phyloP scores from a whole-genome alignment of 2,113 vertebrate genomes.

The Hippocampus guttulatus region DNA sequence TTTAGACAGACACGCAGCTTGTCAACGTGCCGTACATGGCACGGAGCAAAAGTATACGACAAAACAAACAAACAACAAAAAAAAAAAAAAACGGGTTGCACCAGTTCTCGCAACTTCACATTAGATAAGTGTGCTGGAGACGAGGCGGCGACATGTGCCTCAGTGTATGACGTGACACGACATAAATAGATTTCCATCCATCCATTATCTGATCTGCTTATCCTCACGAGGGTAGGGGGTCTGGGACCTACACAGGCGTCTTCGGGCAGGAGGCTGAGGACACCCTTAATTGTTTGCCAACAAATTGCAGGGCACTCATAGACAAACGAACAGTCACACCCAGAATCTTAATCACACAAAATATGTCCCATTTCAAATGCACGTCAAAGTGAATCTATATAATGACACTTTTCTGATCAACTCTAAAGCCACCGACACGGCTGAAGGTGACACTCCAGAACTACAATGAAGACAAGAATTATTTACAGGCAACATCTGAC shows the following conservation, averaged over 20 bases:
- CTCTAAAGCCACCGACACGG: neutral
- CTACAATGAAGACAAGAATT: conserved; percentile 1
- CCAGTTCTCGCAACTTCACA: conserved; percentile 29
- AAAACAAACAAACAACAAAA: conserved; percentile 6
- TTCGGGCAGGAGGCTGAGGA: too few species aligned
- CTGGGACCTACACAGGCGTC: too few species aligned
- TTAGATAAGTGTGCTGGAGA: conserved; percentile 32
- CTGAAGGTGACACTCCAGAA: neutral
- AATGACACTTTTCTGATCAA: neutral
- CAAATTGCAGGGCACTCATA: too few species aligned
- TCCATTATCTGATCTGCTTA: too few species aligned
- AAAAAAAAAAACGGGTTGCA: conserved; percentile 44
- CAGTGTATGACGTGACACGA: conserved; percentile 11
- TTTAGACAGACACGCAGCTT: neutral
- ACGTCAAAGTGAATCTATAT: neutral
- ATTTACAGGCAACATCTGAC: conserved; percentile 3
- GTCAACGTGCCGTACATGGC: conserved; percentile 2
- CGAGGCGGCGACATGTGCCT: conserved; percentile 10
- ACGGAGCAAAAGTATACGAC: conserved; percentile 5
- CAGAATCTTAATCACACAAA: neutral
- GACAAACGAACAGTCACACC: too few species aligned
- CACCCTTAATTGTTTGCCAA: too few species aligned
- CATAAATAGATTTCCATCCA: neutral
- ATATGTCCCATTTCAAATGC: neutral
- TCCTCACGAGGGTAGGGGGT: too few species aligned